Conservation (phyloP, 2,113 vertebrate genomes). For the Hypocryptadius cinnamomeus region DNA sequence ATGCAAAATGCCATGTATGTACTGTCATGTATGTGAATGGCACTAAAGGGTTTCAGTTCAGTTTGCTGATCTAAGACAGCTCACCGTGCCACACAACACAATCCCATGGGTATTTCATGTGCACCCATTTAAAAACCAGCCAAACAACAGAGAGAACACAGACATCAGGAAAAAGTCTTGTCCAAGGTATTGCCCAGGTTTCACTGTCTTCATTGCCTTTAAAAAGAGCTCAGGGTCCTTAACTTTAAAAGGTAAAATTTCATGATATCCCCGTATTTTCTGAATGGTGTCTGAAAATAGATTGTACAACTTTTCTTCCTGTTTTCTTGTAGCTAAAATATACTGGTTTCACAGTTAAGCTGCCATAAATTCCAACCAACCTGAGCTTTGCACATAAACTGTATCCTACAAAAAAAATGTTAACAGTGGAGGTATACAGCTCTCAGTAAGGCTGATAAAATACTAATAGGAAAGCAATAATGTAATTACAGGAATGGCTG, state of each 20-base stretch:
- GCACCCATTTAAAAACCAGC: neutral
- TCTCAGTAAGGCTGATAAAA: neutral
- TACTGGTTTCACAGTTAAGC: neutral
- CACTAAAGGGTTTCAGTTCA: neutral
- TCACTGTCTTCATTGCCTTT: neutral
- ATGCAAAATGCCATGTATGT: neutral
- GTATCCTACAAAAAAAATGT: neutral
- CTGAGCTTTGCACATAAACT: neutral
- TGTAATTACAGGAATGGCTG: neutral
- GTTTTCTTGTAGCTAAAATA: neutral
- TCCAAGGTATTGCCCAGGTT: neutral
- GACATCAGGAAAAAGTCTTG: neutral
- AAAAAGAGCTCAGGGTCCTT: neutral
- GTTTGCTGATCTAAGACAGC: neutral
- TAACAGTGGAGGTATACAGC: neutral
- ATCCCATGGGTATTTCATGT: fast-evolving
- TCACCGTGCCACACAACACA: neutral
- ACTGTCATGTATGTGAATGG: neutral
- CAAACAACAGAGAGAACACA: neutral
- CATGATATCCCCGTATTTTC: neutral
- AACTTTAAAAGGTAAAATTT: neutral
- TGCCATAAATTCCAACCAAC: neutral
- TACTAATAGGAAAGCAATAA: neutral
- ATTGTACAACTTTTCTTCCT: neutral
- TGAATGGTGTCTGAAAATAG: neutral